Percentiles rank a stretch among this genome's conserved stretches.
Conservation (phyloP, 1,140 invertebrate species). For the Cardiocondyla obscurior region DNA sequence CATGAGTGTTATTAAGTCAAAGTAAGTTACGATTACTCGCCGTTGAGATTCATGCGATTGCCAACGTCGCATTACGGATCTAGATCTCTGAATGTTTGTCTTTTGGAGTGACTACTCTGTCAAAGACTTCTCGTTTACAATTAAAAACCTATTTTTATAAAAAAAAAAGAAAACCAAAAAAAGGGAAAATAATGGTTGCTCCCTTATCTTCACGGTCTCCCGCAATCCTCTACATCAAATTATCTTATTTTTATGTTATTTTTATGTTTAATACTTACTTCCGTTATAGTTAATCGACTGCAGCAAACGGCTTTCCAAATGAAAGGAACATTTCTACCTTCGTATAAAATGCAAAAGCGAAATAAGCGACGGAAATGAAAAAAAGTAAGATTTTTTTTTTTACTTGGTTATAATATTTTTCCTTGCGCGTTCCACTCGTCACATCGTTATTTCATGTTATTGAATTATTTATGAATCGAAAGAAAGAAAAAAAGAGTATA, state of each 20-base stretch:
- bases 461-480: not conserved
- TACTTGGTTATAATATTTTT: conserved; percentile 45
- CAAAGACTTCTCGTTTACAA: conserved; percentile 74
- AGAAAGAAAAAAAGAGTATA: too few species aligned
- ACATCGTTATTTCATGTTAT: not conserved
- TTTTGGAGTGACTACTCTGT: conserved; percentile 64
- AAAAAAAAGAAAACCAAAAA: too few species aligned
- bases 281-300: conserved; percentile 38
- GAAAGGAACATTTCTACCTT: conserved; percentile 27
- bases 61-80: conserved; percentile 59
- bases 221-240: not conserved
- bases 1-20: conserved; percentile 51
- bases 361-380: conserved; percentile 51
- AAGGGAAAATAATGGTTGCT: not conserved
- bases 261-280: too few species aligned
- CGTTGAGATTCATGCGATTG: conserved; percentile 59
- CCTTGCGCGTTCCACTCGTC: conserved; percentile 13
- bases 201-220: not conserved
- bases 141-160: conserved; percentile 82
- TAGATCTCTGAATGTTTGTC: conserved; percentile 63
- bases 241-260: not conserved
- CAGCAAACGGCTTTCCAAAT: conserved; percentile 39
- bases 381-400: too few species aligned
- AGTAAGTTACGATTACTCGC: conserved; percentile 58
- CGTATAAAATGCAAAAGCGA: conserved; percentile 38